Base-by-base conservation (phyloP, 2,113 vertebrate species). In the Gymnocephalus cernua region DNA sequence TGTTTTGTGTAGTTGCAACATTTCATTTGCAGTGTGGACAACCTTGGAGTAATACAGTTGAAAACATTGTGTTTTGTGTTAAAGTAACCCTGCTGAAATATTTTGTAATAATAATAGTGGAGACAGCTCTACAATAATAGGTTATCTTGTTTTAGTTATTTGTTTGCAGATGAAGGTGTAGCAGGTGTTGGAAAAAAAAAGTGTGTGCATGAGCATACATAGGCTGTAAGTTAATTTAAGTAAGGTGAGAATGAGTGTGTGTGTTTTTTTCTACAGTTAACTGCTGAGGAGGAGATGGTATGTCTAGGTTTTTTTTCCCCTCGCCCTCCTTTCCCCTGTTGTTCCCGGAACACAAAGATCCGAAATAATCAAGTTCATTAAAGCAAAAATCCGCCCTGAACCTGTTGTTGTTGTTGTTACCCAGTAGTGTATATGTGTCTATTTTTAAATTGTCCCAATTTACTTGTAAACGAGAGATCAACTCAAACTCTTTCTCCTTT, bases 241-340 rank as follows among this genome's bases (percentile, higher is more conserved):
- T 2, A 67, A 61, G 12, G 35, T 51, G 6, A 84, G 23, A 77
- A 10, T 88, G 25, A 67, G 53, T 67, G 4, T 53, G 41, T 89
- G 2, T 83, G 25, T 85, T 18, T 91, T 6, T 85, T 21, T 72
- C 57, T 70, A 3, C 92, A 96, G 95, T 47, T 95, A 5, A 93
- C 94, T 58, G 84, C 88, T 65, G 94, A 96, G 89, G 95, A 95
- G 89, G 91, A 94, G 66, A 89, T 81, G 94, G 95, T 95, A 95
- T 25, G 95, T 95, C 61, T 51, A 47, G n/a, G 35, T 58, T 58
- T 70, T 41, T 18, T 16, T 27, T 29, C 0, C 38, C 45, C n/a
- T 61, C 7, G 6, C n/a, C 69, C 35, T 53, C 27, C 13, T 51
- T 51, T 47, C n/a, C 18, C 63, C 18, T 13, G 7, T 53, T 48